Evolutionary conservation across 2,888 invertebrate species (phyloP), one percentile per base, ranked within the genome.

Genomic region (Arctia plantaginis): DNA sequence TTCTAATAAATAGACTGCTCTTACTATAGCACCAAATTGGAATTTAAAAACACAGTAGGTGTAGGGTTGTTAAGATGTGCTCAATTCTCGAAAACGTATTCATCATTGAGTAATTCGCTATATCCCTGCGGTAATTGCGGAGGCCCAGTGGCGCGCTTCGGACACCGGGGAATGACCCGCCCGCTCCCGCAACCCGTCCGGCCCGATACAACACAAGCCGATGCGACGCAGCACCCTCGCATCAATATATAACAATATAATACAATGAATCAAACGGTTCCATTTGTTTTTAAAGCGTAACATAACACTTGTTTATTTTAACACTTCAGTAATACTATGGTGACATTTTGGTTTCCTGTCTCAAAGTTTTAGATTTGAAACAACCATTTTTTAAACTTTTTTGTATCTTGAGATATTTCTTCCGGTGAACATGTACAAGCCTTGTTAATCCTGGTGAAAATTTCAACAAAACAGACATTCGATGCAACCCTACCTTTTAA

Each of bases 401-500:
- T 85, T 85, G 79, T 80, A 78, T 80, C 84, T 83, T 90, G 89
- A 90, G 85, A 89, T 91, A 91, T 91, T 87, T 89, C 91, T 91
- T 91, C 90, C 91, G 88, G 85, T 85, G 83, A 82, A 81, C 82
- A 82, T 84, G 81, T 67, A 77, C 77, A 82, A 85, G 78, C 75
- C 79, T 79, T 78, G 80, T 75, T 84, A 83, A 85, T 83, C 85
- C 80, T 76, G 76, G 69, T 68, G 75, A 75, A 77, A 74, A 75
- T 70, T 71, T 72, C 39, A 72, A 68, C 59, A 67, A 62, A 12
- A 39, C 66, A 33, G 75, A 74, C 44, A 73, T 76, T 62, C 64
- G 47, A 80, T 70, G 65, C 33, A 66, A 44, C 27, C 33, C 72
- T 65, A n/a, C 30, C 41, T 51, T n/a, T 71, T 30, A 30, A 64